A percentile compares a stretch with the other conserved stretches of the same genome.
phyloP scores from a whole-genome alignment of 2,113 vertebrate genomes.

The Syngnathus typhle region DNA sequence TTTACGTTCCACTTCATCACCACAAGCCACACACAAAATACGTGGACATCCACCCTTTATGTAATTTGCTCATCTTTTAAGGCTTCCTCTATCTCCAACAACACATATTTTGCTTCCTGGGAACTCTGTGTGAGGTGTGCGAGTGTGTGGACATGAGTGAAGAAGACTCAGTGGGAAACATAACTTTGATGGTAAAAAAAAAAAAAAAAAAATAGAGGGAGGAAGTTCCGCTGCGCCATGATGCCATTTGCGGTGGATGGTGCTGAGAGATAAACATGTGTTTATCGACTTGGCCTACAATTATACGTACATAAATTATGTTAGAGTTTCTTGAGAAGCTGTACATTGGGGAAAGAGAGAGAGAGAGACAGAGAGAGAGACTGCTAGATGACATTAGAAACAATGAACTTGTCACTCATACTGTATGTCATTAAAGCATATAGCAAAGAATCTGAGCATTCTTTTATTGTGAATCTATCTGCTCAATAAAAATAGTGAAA shows the following conservation, averaged over 20 bases:
- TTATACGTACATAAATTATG: constrained; percentile 13
- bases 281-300: constrained; percentile 1
- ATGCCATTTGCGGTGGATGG: constrained; percentile 25
- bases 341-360: background rate
- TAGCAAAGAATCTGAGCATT: too few species aligned
- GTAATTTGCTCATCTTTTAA: constrained; percentile 41
- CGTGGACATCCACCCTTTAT: constrained; percentile 5
- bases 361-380: too few species aligned
- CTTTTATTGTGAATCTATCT: too few species aligned
- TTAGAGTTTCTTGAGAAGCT: background rate
- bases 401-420: too few species aligned
- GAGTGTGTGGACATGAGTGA: constrained; percentile 17
- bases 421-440: too few species aligned
- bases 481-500: too few species aligned
- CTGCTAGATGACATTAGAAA: too few species aligned
- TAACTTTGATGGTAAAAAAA: constrained; percentile 19
- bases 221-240: constrained; percentile 28
- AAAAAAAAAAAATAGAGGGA: constrained; percentile 26
- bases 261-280: constrained; percentile 12
- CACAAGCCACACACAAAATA: background rate
- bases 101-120: constrained; percentile 39
- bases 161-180: constrained; percentile 37
- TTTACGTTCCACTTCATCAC: background rate
- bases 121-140: constrained; percentile 47
- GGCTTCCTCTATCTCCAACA: constrained; percentile 41